A percentile compares a stretch with the other conserved stretches of the same genome.
These are phyloP conservation scores for Seira musarum DNA, from an alignment of 2,888 invertebrate genomes.

Conservation along the genomic window DNA sequence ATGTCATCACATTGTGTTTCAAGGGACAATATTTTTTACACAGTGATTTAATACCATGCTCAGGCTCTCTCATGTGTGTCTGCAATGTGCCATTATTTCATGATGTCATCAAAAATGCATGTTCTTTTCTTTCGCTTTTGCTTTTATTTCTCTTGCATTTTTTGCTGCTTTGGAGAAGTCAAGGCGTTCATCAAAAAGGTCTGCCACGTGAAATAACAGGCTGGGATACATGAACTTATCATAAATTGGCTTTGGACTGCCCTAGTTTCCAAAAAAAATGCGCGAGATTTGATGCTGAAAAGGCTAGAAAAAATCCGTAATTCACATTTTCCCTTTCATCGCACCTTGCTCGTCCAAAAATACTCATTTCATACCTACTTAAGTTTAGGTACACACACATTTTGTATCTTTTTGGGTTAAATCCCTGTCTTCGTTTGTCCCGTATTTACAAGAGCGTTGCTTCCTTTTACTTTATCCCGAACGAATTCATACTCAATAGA, in stretches of 20 bases:
- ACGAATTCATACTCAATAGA: not conserved
- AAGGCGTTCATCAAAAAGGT: constrained; percentile 13
- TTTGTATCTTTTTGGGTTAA: constrained; percentile 1
- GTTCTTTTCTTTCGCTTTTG: constrained; percentile 2
- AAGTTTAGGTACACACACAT: not conserved
- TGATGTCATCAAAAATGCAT: constrained; percentile 15
- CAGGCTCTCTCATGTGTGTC: constrained; percentile 34
- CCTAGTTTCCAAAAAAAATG: constrained; percentile 20
- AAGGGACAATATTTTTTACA: not conserved
- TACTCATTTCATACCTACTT: too few relatives aligned
- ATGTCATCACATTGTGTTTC: constrained; percentile 16
- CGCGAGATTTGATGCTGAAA: not conserved
- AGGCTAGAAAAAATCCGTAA: constrained; percentile 26
- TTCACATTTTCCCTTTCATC: constrained; percentile 35
- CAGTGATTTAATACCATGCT: not conserved
- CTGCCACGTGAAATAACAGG: constrained; percentile 25
- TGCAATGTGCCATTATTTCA: constrained; percentile 6
- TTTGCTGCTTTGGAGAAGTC: constrained; percentile 9
- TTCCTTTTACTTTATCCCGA: constrained; percentile 4
- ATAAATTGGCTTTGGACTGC: constrained; percentile 24
- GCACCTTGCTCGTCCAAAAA: not conserved
- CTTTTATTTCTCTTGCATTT: not conserved
- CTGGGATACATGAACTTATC: not conserved
- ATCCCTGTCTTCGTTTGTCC: not conserved
- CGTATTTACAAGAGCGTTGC: not conserved